phyloP scores from a whole-genome alignment of 2,113 vertebrate species.

The Neopipo cinnamomea region DNA sequence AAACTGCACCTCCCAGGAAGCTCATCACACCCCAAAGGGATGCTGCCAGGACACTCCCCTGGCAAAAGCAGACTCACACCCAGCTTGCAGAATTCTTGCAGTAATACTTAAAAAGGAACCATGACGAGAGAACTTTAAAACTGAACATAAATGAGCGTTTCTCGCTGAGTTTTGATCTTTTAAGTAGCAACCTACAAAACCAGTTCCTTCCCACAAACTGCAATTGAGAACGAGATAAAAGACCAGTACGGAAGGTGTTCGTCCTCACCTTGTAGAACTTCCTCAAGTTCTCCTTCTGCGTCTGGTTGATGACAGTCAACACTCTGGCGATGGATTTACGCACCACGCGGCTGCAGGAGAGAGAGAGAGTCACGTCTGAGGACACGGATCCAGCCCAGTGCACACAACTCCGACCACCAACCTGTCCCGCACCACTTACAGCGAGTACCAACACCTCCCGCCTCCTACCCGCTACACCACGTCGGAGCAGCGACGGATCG shows the following conservation, averaged over 20 bases:
- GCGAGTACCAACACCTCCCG: rapidly evolving
- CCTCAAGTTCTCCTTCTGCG: constrained; percentile 96
- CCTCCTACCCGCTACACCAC: rapidly evolving
- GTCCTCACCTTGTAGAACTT: constrained; percentile 93
- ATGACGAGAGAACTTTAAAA: rapidly evolving
- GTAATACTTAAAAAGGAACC: rapidly evolving
- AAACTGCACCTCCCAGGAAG: neutral
- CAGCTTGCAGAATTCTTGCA: neutral
- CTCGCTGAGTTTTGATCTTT: rapidly evolving
- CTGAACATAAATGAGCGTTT: rapidly evolving
- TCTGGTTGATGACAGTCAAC: constrained; percentile 97
- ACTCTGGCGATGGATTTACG: constrained; percentile 97
- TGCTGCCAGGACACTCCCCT: neutral
- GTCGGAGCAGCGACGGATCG: rapidly evolving
- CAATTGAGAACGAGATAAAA: rapidly evolving
- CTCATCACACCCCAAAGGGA: rapidly evolving
- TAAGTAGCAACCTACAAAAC: neutral
- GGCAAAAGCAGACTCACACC: constrained; percentile 29
- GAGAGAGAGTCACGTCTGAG: neutral
- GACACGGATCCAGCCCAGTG: rapidly evolving
- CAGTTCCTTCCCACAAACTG: rapidly evolving
- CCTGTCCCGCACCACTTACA: rapidly evolving
- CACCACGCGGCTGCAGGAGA: constrained; percentile 88
- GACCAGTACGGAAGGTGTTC: rapidly evolving
- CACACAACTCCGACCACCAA: rapidly evolving